Base-by-base conservation (phyloP, 1,140 invertebrate genomes). In the Caenorhabditis tropicalis region DNA sequence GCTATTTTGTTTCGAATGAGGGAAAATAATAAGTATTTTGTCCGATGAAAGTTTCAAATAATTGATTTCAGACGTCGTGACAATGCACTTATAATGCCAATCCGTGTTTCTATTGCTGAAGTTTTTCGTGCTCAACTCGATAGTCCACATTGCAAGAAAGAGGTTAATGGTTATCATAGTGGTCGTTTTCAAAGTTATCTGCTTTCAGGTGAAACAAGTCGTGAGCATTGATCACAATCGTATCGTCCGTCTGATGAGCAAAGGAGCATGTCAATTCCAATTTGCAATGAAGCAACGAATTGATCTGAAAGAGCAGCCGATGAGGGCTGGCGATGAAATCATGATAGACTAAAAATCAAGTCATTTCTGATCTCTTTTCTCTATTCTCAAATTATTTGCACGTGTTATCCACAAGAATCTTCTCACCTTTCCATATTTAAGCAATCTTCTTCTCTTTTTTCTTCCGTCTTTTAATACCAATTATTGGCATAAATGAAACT, bases 241-340 rank as follows among this genome's bases (percentile, higher is more conserved):
- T 9, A 82, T 86, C 33, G 86, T 87, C 31, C 86, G 87, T 80
- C 81, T 91, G 5, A 82, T 86, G 7, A 88, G 87, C 46, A 91
- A 91, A 58, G 90, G 90, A 29, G 81, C 58, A 58, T 91, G 90
- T 46, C 87, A 91, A 31, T 91, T 91, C 65, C 89, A 90, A 87
- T 90, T 90, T 79, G 89, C 89, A 36, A 85, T 90, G 83, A 90
- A 90, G 43, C 89, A 90, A 46, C 81, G 88, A 53, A 87, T 90
- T 36, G 89, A 90, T 60, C 58, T 90, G 33, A 90, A 88, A 43
- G 89, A 90, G 56, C 48, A 70, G 15, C 85, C 86, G 15, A 79
- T 87, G 79, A 12, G 31, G 39, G 49, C 82, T 27, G 46, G 51
- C 31, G 80, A 83, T 10, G 60, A 85, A 49, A 82, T 85, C n/a